These are phyloP conservation scores for Acleris literana DNA, from an alignment of 2,888 invertebrate species.

Conservation along the genomic window DNA sequence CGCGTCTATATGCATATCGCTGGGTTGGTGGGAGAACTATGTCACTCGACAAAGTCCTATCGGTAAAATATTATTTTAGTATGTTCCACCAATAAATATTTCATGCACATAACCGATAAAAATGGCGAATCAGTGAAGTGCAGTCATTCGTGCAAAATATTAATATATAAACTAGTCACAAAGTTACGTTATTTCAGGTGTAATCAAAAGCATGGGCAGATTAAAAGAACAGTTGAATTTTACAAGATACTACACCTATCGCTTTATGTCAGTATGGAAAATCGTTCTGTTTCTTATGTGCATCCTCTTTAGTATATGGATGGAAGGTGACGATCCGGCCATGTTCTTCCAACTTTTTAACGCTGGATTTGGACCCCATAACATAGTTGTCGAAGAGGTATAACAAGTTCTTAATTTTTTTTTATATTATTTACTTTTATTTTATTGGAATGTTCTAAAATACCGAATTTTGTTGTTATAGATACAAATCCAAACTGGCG, in stretches of 20 bases:
- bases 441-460: no score
- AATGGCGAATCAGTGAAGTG: no score
- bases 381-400: constrained; percentile 90
- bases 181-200: constrained; percentile 63
- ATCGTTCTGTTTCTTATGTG: constrained; percentile 90
- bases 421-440: not conserved
- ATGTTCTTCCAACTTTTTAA: constrained; percentile 90
- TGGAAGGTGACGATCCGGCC: constrained; percentile 89
- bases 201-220: constrained; percentile 89
- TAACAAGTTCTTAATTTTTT: not conserved
- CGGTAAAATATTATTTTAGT: constrained; percentile 70
- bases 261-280: constrained; percentile 96
- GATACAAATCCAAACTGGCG: constrained; percentile 85
- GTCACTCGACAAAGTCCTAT: constrained; percentile 93
- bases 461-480: constrained; percentile 53
- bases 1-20: constrained; percentile 92
- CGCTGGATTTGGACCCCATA: constrained; percentile 89
- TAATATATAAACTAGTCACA: no score
- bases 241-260: constrained; percentile 94
- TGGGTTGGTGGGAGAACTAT: constrained; percentile 99
- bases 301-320: constrained; percentile 88
- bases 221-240: constrained; percentile 90
- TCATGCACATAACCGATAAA: not conserved
- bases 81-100: not conserved
- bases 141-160: no score